phyloP scores from a whole-genome alignment of 1,140 invertebrate genomes.

The Tetragnatha versicolor region DNA sequence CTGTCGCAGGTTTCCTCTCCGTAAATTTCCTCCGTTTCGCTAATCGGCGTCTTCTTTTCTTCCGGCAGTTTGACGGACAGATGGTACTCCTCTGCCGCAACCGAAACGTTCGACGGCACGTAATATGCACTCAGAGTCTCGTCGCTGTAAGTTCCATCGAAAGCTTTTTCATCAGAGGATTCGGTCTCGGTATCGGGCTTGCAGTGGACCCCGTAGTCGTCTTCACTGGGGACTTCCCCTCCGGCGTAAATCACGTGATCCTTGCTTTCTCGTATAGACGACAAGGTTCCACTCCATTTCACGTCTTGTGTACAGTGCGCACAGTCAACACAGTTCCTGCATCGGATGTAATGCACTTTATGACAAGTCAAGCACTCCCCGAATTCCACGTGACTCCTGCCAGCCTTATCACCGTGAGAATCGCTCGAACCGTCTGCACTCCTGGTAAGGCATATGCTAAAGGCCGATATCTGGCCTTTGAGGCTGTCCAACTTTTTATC shows the following conservation, averaged over 20 bases:
- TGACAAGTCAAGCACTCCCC: constrained; percentile 49
- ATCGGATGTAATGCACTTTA: constrained; percentile 47
- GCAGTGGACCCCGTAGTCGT: constrained; percentile 42
- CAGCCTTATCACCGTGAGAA: constrained; percentile 11
- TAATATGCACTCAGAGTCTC: constrained; percentile 55
- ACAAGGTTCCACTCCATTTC: constrained; percentile 44
- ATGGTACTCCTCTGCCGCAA: constrained; percentile 48
- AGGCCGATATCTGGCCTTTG: constrained; percentile 48
- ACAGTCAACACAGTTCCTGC: constrained; percentile 36
- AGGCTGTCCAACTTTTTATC: constrained; percentile 40
- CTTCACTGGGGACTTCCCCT: constrained; percentile 37
- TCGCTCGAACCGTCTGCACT: constrained; percentile 20
- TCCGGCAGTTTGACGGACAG: constrained; percentile 36
- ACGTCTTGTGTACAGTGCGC: constrained; percentile 40
- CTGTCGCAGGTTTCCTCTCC: constrained; percentile 35
- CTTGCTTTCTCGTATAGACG: constrained; percentile 49
- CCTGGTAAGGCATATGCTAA: constrained; percentile 41
- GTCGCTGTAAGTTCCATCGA: constrained; percentile 53
- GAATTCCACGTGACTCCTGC: constrained; percentile 41
- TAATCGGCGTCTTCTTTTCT: constrained; percentile 26
- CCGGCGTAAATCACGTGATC: constrained; percentile 49
- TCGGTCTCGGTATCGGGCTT: constrained; percentile 54
- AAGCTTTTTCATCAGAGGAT: constrained; percentile 44
- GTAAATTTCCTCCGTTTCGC: constrained; percentile 25
- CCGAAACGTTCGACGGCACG: constrained; percentile 51